Conservation (phyloP, 2,888 invertebrate species). For the Ganaspis brasiliensis region DNA sequence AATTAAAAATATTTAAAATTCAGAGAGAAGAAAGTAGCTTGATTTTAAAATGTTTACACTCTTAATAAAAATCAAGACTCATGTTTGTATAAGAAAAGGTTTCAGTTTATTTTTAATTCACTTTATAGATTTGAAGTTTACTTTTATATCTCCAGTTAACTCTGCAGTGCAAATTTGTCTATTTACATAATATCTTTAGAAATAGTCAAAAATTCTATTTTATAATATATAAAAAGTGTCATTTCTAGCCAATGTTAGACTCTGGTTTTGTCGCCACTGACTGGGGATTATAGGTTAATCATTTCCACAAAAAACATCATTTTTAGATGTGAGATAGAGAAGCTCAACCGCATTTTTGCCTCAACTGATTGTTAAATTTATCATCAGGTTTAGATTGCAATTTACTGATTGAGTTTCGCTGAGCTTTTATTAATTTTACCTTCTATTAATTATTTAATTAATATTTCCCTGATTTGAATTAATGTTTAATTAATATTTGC, state of each 20-base stretch:
- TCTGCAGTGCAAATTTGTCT: background rate
- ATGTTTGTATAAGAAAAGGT: too few species aligned
- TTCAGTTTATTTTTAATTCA: background rate
- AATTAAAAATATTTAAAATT: background rate
- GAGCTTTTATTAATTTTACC: conserved; percentile 27
- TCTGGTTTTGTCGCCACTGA: conserved; percentile 51
- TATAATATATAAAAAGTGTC: background rate
- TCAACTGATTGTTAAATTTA: background rate
- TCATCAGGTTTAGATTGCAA: background rate
- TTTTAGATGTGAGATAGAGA: conserved; percentile 47
- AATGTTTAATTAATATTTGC: too few species aligned
- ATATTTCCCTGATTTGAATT: background rate
- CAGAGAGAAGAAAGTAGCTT: too few species aligned
- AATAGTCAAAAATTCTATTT: background rate
- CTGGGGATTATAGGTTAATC: conserved; percentile 47
- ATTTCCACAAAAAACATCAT: conserved; percentile 50
- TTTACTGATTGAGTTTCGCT: conserved; percentile 49
- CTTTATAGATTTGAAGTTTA: background rate
- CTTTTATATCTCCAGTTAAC: background rate
- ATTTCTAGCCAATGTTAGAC: conserved; percentile 38
- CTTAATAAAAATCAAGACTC: background rate
- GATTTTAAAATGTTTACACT: background rate
- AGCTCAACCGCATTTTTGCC: conserved; percentile 51
- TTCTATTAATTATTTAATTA: conserved; percentile 29
- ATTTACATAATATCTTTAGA: background rate